Evolutionary conservation across 2,888 invertebrate genomes (phyloP).

Genomic region (Drosophila longiperda): DNA sequence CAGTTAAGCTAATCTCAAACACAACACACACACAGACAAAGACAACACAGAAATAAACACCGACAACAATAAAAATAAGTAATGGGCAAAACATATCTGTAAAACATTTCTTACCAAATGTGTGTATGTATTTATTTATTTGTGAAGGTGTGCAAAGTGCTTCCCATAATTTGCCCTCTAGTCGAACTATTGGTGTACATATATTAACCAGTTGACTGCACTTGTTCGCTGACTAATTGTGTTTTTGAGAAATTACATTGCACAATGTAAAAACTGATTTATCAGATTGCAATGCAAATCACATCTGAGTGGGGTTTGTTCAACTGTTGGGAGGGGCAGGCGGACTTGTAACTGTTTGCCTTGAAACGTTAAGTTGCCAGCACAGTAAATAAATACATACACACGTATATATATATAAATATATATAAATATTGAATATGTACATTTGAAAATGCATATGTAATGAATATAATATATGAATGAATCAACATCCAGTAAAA

Average conservation of each 20-base stretch:
- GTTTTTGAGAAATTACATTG: not conserved
- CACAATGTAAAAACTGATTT: not conserved
- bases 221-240: slow-evolving; percentile 2
- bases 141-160: not conserved
- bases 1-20: slow-evolving; percentile 4
- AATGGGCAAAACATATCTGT: slow-evolving; percentile 54
- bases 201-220: not conserved
- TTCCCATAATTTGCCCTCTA: not conserved
- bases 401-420: slow-evolving; percentile 1
- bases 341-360: not conserved
- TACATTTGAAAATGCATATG: not conserved
- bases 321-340: not conserved
- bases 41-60: not conserved
- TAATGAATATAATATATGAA: slow-evolving; percentile 15
- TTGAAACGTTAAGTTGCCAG: slow-evolving; percentile 2
- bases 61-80: slow-evolving; percentile 17
- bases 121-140: slow-evolving; percentile 21
- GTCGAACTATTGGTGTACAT: not conserved
- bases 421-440: not conserved
- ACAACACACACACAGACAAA: not conserved
- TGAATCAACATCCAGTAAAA: slow-evolving; percentile 39
- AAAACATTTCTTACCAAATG: slow-evolving; percentile 42
- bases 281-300: not conserved
- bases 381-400: slow-evolving; percentile 5
- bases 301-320: not conserved